phyloP scores from a whole-genome alignment of 2,888 invertebrate genomes.

The Glomeris marginata region DNA sequence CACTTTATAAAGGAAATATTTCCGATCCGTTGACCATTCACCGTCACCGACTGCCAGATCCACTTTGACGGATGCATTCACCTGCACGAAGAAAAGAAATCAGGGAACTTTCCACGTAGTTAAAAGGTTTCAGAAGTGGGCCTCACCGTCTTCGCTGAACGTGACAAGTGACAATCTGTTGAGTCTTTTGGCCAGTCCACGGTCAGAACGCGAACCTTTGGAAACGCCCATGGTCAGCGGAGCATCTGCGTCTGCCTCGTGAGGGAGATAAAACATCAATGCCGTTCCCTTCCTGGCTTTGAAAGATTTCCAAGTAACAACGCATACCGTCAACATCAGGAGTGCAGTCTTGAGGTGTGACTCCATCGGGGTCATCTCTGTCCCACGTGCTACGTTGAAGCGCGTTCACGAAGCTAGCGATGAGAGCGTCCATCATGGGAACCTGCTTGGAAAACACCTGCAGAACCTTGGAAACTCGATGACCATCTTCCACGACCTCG shows the following conservation, averaged over 20 bases:
- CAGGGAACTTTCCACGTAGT: background rate
- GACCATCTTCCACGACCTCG: conserved; percentile 58
- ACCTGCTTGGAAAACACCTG: conserved; percentile 49
- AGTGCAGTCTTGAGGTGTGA: conserved; percentile 15
- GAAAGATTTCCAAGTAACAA: conserved; percentile 18
- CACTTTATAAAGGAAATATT: background rate
- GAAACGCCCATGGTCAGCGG: conserved; percentile 8
- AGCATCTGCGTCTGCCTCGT: too few species aligned
- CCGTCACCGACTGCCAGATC: conserved; percentile 40
- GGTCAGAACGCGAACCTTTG: conserved; percentile 29
- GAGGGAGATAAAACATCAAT: background rate
- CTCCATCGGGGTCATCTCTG: conserved; percentile 29
- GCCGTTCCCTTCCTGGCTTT: conserved; percentile 33
- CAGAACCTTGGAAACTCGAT: conserved; percentile 63
- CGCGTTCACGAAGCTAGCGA: conserved; percentile 61
- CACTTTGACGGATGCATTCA: conserved; percentile 70
- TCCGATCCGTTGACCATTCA: too few species aligned
- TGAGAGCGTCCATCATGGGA: conserved; percentile 72
- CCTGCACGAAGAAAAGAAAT: conserved; percentile 30
- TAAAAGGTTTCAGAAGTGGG: conserved; percentile 1
- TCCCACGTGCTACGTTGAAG: conserved; percentile 17
- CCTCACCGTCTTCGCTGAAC: conserved; percentile 63
- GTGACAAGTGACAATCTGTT: conserved; percentile 73
- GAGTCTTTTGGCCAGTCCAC: conserved; percentile 65
- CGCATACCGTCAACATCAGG: conserved; percentile 33